Evolutionary conservation across 2,113 vertebrate species (phyloP), one percentile per base, ranked within the genome.

Genomic region (Psilopogon haemacephalus): DNA sequence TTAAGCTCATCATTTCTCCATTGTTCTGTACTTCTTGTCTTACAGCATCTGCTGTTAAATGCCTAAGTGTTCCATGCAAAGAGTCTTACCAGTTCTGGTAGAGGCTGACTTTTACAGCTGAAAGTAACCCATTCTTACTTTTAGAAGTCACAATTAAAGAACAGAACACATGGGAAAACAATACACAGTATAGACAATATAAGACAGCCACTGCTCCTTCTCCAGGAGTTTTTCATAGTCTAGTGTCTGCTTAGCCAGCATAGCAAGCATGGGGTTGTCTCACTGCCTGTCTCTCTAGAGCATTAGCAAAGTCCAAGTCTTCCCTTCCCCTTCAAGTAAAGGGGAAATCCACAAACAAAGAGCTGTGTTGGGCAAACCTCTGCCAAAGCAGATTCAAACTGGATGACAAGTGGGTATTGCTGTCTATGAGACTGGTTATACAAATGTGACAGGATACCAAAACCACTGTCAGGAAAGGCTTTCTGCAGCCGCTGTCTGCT

Each of bases 281-380:
- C 62, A 23, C 21, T 59, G 15, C 27, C 8, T n/a, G 15, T 27
- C 46, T 58, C 56, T 74, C 3, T 1, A 18, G 35, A 40, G 15
- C 2, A 2, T 6, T 42, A 52, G 12, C 0, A 2, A 71, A 79
- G 26, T 19, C 28, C 15, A 48, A 48, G 46, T n/a, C 20, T 0
- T 0, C 5, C 6, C 13, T 79, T 80, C 10, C 5, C 4, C 3
- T 10, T 30, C 3, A 38, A 64, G 42, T 52, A 12, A 15, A 64
- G 11, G 12, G 23, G 38, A 78, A 78, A 30, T 46, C 18, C 30
- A 74, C 6, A 26, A 15, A 35, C 5, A 12, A 19, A 65, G 27
- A 24, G 10, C 50, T 54, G 7, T 20, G 55, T 26, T 26, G 26
- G 59, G 23, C 19, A 48, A 12, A 23, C 46, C 46, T 48, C 46